Evolutionary conservation across 2,797 vertebrate genomes (phyloP).

Genomic region (Leucoraja ocellata): DNA sequence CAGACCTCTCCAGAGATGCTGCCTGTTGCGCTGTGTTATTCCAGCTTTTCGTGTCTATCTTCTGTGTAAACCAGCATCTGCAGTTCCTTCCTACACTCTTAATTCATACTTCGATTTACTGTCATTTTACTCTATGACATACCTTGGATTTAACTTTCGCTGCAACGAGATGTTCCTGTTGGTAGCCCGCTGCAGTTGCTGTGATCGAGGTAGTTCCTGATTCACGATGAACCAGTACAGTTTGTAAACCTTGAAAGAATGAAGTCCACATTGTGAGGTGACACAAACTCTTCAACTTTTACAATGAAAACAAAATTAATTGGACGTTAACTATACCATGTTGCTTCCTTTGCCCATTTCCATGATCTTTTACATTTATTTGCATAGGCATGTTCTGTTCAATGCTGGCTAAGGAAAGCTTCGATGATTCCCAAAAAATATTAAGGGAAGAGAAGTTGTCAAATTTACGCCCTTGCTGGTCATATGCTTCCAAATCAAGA

Average conservation of each 20-base stretch:
- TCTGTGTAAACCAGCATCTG: no score
- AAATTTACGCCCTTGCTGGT: constrained; percentile 81
- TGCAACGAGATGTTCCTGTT: constrained; percentile 63
- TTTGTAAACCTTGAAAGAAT: constrained; percentile 66
- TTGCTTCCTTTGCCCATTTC: constrained; percentile 73
- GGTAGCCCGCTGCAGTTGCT: constrained; percentile 67
- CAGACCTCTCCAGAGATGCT: no score
- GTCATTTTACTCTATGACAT: neutral
- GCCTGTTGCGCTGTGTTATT: no score
- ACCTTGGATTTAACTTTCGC: constrained; percentile 55
- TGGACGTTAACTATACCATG: constrained; percentile 62
- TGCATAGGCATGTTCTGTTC: constrained; percentile 66
- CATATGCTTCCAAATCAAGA: constrained; percentile 75
- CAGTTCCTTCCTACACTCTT: no score
- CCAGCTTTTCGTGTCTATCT: no score
- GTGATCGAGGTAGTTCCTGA: constrained; percentile 72
- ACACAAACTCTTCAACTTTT: neutral
- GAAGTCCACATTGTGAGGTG: neutral
- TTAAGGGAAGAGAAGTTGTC: constrained; percentile 93
- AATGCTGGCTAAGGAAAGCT: constrained; percentile 66
- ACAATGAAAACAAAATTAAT: neutral
- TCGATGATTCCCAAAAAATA: constrained; percentile 76
- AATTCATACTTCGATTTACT: no score
- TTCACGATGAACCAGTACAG: constrained; percentile 69
- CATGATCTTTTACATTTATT: constrained; percentile 64